phyloP scores from a whole-genome alignment of 1,140 invertebrate genomes.

The Solen grandis region DNA sequence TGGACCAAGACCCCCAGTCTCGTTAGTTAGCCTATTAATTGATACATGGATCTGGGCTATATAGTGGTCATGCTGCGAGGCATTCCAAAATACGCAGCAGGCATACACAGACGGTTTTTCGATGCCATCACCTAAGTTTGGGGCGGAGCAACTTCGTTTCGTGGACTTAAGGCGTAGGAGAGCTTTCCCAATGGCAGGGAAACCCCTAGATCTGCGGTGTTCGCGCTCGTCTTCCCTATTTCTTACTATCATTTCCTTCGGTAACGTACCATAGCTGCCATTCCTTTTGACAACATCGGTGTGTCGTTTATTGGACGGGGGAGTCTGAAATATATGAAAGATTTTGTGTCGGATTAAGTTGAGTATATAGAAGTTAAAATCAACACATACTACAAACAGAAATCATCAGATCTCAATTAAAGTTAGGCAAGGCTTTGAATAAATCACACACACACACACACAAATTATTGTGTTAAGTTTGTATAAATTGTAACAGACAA shows the following conservation, averaged over 20 bases:
- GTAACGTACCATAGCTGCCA: slow-evolving; percentile 59
- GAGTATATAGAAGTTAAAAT: too few relatives aligned
- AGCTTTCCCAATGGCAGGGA: slow-evolving; percentile 48
- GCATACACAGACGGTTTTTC: slow-evolving; percentile 37
- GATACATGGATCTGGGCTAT: too few relatives aligned
- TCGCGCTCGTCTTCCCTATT: slow-evolving; percentile 52
- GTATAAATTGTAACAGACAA: too few relatives aligned
- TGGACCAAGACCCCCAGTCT: too few relatives aligned
- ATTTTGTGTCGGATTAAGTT: too few relatives aligned
- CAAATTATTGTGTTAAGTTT: too few relatives aligned
- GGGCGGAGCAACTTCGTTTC: slow-evolving; percentile 55
- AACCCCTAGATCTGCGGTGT: slow-evolving; percentile 54
- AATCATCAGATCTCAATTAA: too few relatives aligned
- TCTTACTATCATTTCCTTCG: slow-evolving; percentile 55
- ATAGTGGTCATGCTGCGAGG: slow-evolving; percentile 41
- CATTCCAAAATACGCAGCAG: slow-evolving; percentile 48
- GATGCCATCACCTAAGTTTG: slow-evolving; percentile 56
- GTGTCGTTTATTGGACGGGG: slow-evolving; percentile 38
- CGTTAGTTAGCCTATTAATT: too few relatives aligned
- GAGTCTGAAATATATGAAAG: slow-evolving; percentile 42
- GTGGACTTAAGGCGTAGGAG: slow-evolving; percentile 53
- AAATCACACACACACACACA: too few relatives aligned
- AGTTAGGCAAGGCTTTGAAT: too few relatives aligned
- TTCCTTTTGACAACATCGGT: slow-evolving; percentile 41
- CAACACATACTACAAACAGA: too few relatives aligned